These are phyloP conservation scores for Phaenicophaeus curvirostris DNA, from an alignment of 2,797 vertebrate species.

Conservation along the genomic window DNA sequence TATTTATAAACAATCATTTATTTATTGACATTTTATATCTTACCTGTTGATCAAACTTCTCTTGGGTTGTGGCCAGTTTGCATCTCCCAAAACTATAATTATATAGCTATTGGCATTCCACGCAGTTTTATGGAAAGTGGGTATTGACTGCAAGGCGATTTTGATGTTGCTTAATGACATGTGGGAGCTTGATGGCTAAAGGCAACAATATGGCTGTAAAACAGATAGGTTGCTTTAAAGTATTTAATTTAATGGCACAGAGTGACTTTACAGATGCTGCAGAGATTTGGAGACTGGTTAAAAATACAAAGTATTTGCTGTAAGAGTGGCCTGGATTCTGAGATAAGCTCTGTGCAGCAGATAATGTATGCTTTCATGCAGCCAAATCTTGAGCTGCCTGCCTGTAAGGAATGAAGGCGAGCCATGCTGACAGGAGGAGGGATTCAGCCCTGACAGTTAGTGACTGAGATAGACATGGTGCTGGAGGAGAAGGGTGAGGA, in stretches of 20 bases:
- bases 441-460: not conserved
- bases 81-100: not conserved
- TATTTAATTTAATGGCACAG: not conserved
- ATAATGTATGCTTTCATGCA: not conserved
- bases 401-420: not conserved
- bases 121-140: not conserved
- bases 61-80: not conserved
- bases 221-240: not conserved
- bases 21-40: not conserved
- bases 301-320: not conserved
- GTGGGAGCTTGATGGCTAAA: not conserved
- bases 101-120: not conserved
- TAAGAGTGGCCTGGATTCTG: not conserved
- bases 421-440: not conserved
- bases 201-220: not conserved
- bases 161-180: not conserved
- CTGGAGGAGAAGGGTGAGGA: not conserved
- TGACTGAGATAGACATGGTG: accelerated
- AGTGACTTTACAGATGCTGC: not conserved
- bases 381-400: not conserved
- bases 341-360: not conserved
- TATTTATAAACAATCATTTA: not conserved
- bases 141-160: not conserved
- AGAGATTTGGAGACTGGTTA: not conserved
- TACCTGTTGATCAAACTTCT: not conserved